phyloP scores from a whole-genome alignment of 2,113 vertebrate genomes.

The Oryzias javanicus region DNA sequence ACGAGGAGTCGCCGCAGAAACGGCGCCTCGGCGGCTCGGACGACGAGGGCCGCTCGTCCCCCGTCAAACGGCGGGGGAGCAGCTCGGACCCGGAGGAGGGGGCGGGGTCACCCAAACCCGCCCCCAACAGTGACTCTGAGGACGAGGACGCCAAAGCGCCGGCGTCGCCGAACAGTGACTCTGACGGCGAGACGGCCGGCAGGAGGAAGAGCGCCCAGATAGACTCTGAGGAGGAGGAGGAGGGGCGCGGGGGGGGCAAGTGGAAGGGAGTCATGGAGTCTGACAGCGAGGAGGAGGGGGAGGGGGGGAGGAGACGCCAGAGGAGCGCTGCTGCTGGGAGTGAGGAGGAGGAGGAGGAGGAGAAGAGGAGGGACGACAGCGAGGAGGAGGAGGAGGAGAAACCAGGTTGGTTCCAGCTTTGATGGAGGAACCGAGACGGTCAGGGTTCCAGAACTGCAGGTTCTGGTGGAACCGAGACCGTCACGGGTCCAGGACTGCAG shows the following conservation, averaged over 20 bases:
- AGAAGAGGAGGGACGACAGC: constrained; percentile 69
- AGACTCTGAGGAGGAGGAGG: constrained; percentile 79
- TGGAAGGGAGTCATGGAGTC: constrained; percentile 68
- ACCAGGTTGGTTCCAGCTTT: constrained; percentile 70
- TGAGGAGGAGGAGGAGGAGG: constrained; percentile 59
- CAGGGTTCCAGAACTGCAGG: too few relatives aligned
- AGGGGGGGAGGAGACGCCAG: constrained; percentile 16
- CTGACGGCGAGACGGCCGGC: constrained; percentile 61
- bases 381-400: constrained; percentile 83
- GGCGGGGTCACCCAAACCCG: constrained; percentile 32
- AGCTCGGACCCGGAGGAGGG: constrained; percentile 60
- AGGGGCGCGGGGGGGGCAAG: constrained; percentile 34
- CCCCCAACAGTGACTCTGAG: not conserved
- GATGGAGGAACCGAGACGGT: not conserved
- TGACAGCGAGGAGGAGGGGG: constrained; percentile 71
- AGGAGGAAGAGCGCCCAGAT: constrained; percentile 65
- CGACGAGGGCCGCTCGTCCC: constrained; percentile 10
- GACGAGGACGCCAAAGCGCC: constrained; percentile 19
- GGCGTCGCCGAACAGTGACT: constrained; percentile 71
- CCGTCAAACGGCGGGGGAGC: constrained; percentile 48
- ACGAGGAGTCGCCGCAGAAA: constrained; percentile 53
- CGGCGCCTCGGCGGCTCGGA: constrained; percentile 50
- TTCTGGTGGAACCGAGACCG: not conserved
- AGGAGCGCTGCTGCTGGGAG: constrained; percentile 55
- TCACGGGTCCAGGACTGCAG: too few relatives aligned